Evolutionary conservation across 2,888 invertebrate species (phyloP).

Genomic region (Phragmatobia fuliginosa): DNA sequence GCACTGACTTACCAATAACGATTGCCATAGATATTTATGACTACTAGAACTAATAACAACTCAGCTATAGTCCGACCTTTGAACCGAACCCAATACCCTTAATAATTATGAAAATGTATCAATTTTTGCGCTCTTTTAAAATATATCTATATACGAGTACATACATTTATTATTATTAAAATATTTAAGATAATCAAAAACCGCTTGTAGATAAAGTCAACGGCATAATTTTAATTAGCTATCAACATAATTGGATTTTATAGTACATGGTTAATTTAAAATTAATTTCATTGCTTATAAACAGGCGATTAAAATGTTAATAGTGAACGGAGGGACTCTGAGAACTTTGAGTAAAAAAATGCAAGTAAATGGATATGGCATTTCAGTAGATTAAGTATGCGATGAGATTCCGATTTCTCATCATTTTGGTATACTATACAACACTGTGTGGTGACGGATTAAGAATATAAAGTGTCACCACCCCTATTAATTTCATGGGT

Average conservation of each 20-base stretch:
- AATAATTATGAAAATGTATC: too few relatives aligned
- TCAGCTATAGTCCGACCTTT: too few relatives aligned
- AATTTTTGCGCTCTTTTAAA: background rate
- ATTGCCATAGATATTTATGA: too few relatives aligned
- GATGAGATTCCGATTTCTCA: too few relatives aligned
- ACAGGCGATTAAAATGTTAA: conserved; percentile 67
- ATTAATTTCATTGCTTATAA: conserved; percentile 60
- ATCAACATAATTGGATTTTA: conserved; percentile 48
- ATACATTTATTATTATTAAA: background rate
- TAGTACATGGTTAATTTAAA: conserved; percentile 52
- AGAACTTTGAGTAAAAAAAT: conserved; percentile 11
- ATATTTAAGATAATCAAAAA: conserved; percentile 3
- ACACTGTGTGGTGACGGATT: too few relatives aligned
- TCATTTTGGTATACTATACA: too few relatives aligned
- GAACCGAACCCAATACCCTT: too few relatives aligned
- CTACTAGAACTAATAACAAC: too few relatives aligned
- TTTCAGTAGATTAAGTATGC: background rate
- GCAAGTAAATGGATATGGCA: conserved; percentile 10
- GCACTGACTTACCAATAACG: too few relatives aligned
- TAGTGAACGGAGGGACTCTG: conserved; percentile 52
- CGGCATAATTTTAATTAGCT: conserved; percentile 43
- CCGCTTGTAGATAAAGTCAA: conserved; percentile 3
- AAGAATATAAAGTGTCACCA: too few relatives aligned
- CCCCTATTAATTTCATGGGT: too few relatives aligned
- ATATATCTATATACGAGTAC: background rate